Evolutionary conservation across 2,113 vertebrate species (phyloP).

Genomic region (Pantherophis guttatus): DNA sequence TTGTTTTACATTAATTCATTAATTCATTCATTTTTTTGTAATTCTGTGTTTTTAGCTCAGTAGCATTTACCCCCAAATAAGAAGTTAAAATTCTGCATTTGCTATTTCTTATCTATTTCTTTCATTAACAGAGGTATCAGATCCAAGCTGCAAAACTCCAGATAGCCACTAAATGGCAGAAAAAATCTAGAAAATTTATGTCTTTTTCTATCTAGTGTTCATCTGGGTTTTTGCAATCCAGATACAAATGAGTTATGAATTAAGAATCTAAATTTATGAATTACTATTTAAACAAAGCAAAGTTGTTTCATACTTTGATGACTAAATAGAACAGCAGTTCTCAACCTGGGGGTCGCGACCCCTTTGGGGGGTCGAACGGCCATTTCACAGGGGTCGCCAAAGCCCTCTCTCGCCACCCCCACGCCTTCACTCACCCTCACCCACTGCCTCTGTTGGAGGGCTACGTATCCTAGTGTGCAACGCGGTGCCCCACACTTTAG

Average conservation of each 20-base stretch:
- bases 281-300: not conserved
- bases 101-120: not conserved
- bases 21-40: not conserved
- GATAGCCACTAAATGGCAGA: not conserved
- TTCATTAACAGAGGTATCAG: not conserved
- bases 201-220: not conserved
- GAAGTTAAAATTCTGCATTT: not conserved
- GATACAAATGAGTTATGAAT: not conserved
- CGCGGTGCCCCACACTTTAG: no score
- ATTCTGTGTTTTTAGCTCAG: not conserved
- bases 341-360: no score
- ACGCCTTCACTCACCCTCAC: no score
- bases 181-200: not conserved
- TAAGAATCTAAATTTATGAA: not conserved
- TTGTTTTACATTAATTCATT: not conserved
- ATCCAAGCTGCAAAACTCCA: not conserved
- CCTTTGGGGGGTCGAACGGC: no score
- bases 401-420: no score
- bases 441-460: no score
- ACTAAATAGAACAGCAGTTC: not conserved
- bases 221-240: not conserved
- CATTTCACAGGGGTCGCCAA: no score
- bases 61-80: not conserved
- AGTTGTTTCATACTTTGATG: not conserved
- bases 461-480: no score